These are phyloP conservation scores for Hyposmocoma kahamanoa DNA, from an alignment of 1,140 invertebrate genomes.

Conservation along the genomic window DNA sequence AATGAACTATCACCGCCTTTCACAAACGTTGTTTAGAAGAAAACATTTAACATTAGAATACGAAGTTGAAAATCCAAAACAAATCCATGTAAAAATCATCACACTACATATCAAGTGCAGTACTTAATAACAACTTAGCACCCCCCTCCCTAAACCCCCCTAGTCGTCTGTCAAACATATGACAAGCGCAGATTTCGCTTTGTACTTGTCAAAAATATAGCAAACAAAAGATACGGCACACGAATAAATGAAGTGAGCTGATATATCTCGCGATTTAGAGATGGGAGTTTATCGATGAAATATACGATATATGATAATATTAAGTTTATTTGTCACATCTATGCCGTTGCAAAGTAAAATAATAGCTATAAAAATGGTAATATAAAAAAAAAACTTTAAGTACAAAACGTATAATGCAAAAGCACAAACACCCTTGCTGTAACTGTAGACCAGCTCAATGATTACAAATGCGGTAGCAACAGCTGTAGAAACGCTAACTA, in stretches of 20 bases:
- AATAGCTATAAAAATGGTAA: too few relatives aligned
- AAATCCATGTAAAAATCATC: background rate
- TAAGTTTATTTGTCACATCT: slow-evolving; percentile 18
- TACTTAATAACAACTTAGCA: slow-evolving; percentile 67
- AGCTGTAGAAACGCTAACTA: too few relatives aligned
- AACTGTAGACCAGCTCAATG: too few relatives aligned
- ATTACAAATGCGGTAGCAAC: too few relatives aligned
- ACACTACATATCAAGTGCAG: slow-evolving; percentile 43
- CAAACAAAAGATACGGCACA: slow-evolving; percentile 67
- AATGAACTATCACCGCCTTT: too few relatives aligned
- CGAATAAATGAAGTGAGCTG: slow-evolving; percentile 71
- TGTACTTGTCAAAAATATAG: slow-evolving; percentile 72
- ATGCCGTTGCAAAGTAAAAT: too few relatives aligned
- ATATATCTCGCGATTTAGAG: slow-evolving; percentile 54
- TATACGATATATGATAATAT: too few relatives aligned
- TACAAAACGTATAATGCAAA: too few relatives aligned
- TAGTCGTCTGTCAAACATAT: slow-evolving; percentile 61
- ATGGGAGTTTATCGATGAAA: slow-evolving; percentile 28
- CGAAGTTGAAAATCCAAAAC: slow-evolving; percentile 15
- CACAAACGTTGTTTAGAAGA: too few relatives aligned
- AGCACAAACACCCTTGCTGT: too few relatives aligned
- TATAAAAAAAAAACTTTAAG: too few relatives aligned
- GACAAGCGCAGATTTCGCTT: slow-evolving; percentile 69
- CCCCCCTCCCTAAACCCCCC: slow-evolving; percentile 22
- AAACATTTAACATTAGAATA: too few relatives aligned